Base-by-base conservation (phyloP, 2,888 invertebrate genomes). In the Lasioglossum vierecki region DNA sequence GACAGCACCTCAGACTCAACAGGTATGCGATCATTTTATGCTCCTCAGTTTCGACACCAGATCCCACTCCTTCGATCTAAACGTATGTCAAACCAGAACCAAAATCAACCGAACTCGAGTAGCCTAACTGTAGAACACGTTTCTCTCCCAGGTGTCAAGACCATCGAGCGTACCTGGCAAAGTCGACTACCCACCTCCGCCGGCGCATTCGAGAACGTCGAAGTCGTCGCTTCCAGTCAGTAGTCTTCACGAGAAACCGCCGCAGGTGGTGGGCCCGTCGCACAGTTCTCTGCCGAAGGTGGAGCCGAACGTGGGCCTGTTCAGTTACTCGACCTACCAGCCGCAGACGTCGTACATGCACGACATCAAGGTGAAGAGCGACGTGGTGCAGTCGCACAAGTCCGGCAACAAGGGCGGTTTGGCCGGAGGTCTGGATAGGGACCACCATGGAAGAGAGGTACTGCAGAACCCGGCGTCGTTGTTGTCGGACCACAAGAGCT, bases 401-500 rank as follows among this genome's bases (percentile, higher is more conserved):
- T 88, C 94, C 79, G 93, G 91, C 83, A 95, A 96, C 91, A 93
- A 91, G 91, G 91, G 91, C 75, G 88, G 88, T 11, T 72, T 93
- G 94, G 83, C 92, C 93, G 88, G 93, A 92, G 88, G 94, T 94
- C 92, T 95, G 94, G 92, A 95, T 93, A 94, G 94, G 90, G 94
- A 94, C 87, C 93, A 94, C 90, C 94, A 94, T 71, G 92, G 93
- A 18, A 92, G 94, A 85, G 94, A 94, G 80, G 92, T 95, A 78
- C 95, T 97, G 80, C 96, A 97, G 83, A 97, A 97, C 88, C 97
- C 97, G 30, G 97, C 97, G 78, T 97, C 97, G 8, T 95, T 97
- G 82, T 95, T 97, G 89, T 96, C 96, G 91, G 97, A 97, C 94
- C 95, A 96, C 91, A 97, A 97, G 94, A 97, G 96, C 94, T 97